A percentile compares a stretch with the other conserved stretches of the same genome.
phyloP scores from a whole-genome alignment of 1,140 invertebrate species.

The Trichoplusia ni region DNA sequence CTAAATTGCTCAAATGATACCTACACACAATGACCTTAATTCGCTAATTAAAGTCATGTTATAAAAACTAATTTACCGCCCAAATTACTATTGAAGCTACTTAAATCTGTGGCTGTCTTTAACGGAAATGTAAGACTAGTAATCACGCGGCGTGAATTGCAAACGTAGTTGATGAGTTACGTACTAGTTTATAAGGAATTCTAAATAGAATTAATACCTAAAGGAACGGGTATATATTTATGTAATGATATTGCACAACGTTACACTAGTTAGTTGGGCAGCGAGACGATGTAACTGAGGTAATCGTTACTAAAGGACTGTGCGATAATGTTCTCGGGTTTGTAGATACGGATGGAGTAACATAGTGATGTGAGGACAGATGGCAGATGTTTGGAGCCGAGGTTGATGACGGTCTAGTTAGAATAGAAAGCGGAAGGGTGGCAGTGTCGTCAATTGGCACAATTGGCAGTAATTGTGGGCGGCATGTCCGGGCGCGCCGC shows the following conservation, averaged over 20 bases:
- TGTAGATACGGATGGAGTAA: too few species aligned
- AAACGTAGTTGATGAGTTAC: constrained; percentile 30
- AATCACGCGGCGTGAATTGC: constrained; percentile 21
- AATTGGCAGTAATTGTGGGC: constrained; percentile 77
- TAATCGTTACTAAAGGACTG: constrained; percentile 15
- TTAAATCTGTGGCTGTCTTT: constrained; percentile 17
- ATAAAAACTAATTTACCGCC: constrained; percentile 28
- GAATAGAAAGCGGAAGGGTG: constrained; percentile 77
- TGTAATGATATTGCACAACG: constrained; percentile 26
- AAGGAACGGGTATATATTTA: constrained; percentile 23
- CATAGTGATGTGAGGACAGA: too few species aligned
- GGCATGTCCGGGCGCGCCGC: constrained; percentile 71
- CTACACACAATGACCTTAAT: constrained; percentile 37
- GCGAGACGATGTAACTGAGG: constrained; percentile 7
- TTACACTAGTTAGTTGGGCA: constrained; percentile 19
- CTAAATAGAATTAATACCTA: constrained; percentile 24
- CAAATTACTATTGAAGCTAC: constrained; percentile 11
- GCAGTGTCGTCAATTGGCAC: constrained; percentile 75
- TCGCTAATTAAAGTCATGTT: constrained; percentile 34
- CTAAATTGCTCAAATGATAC: constrained; percentile 37
- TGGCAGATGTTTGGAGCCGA: constrained; percentile 63
- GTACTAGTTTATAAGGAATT: constrained; percentile 15
- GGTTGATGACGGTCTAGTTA: constrained; percentile 50
- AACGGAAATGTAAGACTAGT: constrained; percentile 13
- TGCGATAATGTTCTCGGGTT: not conserved